Conservation (phyloP, 2,113 vertebrate species). For the Apaloderma vittatum region DNA sequence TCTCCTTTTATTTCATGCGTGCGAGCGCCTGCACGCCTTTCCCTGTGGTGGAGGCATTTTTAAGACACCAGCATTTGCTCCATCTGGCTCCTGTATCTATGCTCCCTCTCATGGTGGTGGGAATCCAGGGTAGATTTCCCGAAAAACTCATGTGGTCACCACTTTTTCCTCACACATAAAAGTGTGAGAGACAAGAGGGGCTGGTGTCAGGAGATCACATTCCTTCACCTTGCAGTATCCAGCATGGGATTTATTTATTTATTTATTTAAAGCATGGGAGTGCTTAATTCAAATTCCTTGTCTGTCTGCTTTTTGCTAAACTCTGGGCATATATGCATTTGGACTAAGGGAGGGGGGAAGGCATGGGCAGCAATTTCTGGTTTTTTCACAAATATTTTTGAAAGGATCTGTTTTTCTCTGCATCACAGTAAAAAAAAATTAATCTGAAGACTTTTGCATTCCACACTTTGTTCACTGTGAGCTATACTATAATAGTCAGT, state of each 20-base stretch:
- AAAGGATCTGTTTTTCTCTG: neutral
- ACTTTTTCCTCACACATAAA: neutral
- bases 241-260: neutral
- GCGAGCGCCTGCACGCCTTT: neutral
- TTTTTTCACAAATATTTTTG: neutral
- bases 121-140: neutral
- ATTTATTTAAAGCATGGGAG: neutral
- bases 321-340: neutral
- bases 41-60: neutral
- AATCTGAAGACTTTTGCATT: neutral
- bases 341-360: neutral
- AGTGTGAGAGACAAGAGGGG: neutral
- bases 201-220: neutral
- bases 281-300: neutral
- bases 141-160: neutral
- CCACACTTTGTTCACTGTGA: neutral
- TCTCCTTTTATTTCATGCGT: neutral
- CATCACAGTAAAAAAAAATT: neutral
- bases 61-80: neutral
- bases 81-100: slow-evolving; percentile 25
- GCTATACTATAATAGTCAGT: neutral
- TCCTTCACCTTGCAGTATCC: neutral
- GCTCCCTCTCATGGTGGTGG: neutral
- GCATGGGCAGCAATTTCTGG: neutral
- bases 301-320: neutral